phyloP scores from a whole-genome alignment of 2,888 invertebrate genomes.

The Andricus quercusramuli region DNA sequence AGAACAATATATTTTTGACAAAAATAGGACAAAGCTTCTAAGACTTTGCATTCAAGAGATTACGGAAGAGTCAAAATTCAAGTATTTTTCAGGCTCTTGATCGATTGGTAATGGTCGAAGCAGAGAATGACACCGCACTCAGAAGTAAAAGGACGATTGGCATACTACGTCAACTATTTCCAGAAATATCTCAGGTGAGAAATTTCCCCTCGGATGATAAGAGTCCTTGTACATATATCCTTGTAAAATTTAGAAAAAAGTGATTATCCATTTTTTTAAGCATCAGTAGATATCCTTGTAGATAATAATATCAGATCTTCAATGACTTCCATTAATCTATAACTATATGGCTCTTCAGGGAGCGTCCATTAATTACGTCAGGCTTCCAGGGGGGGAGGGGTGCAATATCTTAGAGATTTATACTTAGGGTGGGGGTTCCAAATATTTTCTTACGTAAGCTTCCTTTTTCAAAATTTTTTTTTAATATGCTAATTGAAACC shows the following conservation, averaged over 20 bases:
- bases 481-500: too few species aligned
- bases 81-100: slow-evolving; percentile 82
- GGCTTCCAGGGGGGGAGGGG: too few species aligned
- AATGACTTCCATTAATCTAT: background rate
- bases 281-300: background rate
- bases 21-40: background rate
- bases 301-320: background rate
- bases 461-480: too few species aligned
- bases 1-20: background rate
- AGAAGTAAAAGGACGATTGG: slow-evolving; percentile 90
- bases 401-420: too few species aligned
- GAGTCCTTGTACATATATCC: background rate
- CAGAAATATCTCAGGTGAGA: slow-evolving; percentile 87
- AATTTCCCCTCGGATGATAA: slow-evolving; percentile 35
- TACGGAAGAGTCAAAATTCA: slow-evolving; percentile 59
- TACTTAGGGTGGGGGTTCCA: too few species aligned
- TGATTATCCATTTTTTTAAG: too few species aligned
- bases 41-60: background rate
- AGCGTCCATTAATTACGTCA: too few species aligned
- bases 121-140: slow-evolving; percentile 84
- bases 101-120: slow-evolving; percentile 84
- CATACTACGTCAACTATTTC: slow-evolving; percentile 87
- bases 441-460: too few species aligned
- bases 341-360: background rate
- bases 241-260: background rate